Conservation (phyloP, 2,888 invertebrate species). For the Ganaspis brasiliensis region DNA sequence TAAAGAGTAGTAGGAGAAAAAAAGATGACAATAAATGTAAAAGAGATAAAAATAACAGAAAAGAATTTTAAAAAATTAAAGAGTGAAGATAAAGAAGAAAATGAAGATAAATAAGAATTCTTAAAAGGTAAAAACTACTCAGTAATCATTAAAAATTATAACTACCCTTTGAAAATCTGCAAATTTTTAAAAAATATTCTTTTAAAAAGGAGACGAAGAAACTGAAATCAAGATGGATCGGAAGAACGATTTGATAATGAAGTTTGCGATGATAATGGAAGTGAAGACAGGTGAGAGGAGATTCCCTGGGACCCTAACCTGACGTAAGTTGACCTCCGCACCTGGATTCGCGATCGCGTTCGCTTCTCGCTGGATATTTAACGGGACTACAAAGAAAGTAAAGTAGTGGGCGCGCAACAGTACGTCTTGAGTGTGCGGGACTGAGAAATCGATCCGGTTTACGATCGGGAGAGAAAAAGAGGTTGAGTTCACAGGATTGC, state of each 20-base stretch:
- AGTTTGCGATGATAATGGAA: not conserved
- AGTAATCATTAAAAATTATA: no score
- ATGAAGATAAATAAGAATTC: no score
- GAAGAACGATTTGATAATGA: not conserved
- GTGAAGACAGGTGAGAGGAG: conserved; percentile 34
- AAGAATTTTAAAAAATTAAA: no score
- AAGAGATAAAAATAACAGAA: no score
- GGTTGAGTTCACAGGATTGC: conserved; percentile 11
- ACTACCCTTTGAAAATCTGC: no score
- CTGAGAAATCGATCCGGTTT: conserved; percentile 44
- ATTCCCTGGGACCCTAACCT: conserved; percentile 71
- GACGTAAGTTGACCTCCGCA: conserved; percentile 77
- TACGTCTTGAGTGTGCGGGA: conserved; percentile 34
- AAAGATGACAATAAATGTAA: no score
- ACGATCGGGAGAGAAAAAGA: conserved; percentile 26
- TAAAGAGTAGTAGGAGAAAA: no score
- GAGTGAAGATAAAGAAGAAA: no score
- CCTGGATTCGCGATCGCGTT: conserved; percentile 75
- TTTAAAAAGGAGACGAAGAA: no score
- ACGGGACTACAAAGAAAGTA: conserved; percentile 78
- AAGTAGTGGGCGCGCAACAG: conserved; percentile 63
- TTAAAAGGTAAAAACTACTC: no score
- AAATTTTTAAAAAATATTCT: no score
- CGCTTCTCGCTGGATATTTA: conserved; percentile 69
- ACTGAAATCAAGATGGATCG: no score